Evolutionary conservation across 2,797 vertebrate species (phyloP).

Genomic region (Benthosema pterotum): DNA sequence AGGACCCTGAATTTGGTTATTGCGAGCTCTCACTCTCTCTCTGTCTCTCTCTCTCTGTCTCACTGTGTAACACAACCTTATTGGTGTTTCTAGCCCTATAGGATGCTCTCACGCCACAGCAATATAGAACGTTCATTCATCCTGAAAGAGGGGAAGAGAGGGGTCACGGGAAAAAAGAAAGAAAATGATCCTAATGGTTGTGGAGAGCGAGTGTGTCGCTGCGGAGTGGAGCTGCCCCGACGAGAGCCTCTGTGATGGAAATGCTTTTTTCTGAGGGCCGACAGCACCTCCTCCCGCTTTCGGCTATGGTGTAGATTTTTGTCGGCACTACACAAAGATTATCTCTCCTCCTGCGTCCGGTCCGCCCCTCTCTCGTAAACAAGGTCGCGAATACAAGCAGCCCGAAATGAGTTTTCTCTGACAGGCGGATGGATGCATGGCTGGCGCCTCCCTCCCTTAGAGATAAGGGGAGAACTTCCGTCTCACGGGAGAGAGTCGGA

Average conservation of each 20-base stretch:
- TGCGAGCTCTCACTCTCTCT: conserved; percentile 41
- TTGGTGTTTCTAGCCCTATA: conserved; percentile 60
- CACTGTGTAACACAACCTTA: conserved; percentile 19
- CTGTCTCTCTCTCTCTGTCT: not conserved
- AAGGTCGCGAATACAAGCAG: no score
- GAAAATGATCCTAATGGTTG: conserved; percentile 51
- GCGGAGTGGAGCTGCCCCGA: conserved; percentile 9
- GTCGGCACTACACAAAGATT: no score
- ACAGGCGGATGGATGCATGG: no score
- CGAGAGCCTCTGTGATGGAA: not conserved
- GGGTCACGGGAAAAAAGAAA: conserved; percentile 50
- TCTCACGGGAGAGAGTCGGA: no score
- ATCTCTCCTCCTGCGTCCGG: no score
- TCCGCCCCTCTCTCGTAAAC: no score
- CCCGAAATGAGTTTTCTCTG: no score
- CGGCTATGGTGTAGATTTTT: no score
- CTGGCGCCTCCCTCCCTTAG: no score
- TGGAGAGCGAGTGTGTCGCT: conserved; percentile 11
- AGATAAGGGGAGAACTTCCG: no score
- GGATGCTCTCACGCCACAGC: conserved; percentile 57
- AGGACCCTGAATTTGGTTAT: conserved; percentile 54
- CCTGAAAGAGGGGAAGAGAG: conserved; percentile 41
- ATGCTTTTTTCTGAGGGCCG: conserved; percentile 10
- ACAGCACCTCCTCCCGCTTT: no score
- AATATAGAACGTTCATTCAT: conserved; percentile 56